Evolutionary conservation across 1,140 invertebrate genomes (phyloP), one percentile per base, ranked within the genome.

Genomic region (Lucilia sericata): DNA sequence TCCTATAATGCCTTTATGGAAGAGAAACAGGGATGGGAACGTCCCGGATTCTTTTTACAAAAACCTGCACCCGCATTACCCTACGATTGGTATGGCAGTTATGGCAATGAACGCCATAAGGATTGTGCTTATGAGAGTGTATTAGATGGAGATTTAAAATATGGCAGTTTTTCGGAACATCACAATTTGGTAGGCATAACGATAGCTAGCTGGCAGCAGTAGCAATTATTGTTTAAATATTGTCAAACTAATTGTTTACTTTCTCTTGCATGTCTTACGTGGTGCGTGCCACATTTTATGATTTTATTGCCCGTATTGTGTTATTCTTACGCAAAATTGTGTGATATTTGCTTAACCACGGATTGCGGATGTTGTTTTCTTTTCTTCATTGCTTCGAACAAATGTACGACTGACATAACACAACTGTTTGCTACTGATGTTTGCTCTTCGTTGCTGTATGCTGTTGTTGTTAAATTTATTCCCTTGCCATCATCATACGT

Each of bases 41-140:
- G 96, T 85, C 96, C 97, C 0, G 96, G 95, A 0, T 96, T 93
- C 88, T 95, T 92, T 86, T 88, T 93, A 83, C 92, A 92, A 70
- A 92, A 92, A 89, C 91, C 87, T 83, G 92, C 92, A 2, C 89
- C 92, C 8, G 92, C 96, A 42, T 90, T 92, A 5, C 90, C 92
- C 3, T 98, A 98, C 87, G 96, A 97, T 91, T 98, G 96, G 93
- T 96, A 95, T 87, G 96, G 96, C 34, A 93, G 93, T 84, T 96
- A 97, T 88, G 96, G 94, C 13, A 93, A 93, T 47, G 88, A 92
- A 0, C 91, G 91, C 19, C 94, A 96, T 87, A 88, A 92, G 7
- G 93, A 96, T 87, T 92, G 93, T 83, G 88, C 92, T 17, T 98
- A 98, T 87, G 92, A 93, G 84, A 91, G 94, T 9, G 90, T 95